Percentiles rank a stretch among this genome's conserved stretches.
Evolutionary conservation across 2,113 vertebrate genomes (phyloP).

Genomic region (Megaceryle torquata): DNA sequence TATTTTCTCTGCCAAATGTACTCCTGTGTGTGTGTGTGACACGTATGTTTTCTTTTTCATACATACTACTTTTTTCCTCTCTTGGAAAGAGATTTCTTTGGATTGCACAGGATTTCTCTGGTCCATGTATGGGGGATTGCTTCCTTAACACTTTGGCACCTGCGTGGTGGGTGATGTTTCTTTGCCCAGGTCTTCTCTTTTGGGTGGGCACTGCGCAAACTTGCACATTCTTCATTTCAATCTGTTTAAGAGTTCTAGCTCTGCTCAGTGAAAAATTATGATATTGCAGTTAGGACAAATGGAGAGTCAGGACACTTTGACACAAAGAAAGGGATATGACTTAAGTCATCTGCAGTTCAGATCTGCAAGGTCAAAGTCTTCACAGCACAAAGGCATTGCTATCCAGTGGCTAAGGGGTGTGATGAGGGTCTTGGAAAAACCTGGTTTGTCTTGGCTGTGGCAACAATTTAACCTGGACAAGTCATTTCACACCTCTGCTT

Average conservation of each 20-base stretch:
- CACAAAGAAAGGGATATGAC: not conserved
- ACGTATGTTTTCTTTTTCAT: not conserved
- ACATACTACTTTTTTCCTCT: accelerated
- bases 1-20: not conserved
- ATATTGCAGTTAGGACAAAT: not conserved
- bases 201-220: not conserved
- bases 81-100: too few relatives aligned
- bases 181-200: not conserved
- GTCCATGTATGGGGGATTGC: accelerated
- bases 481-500: not conserved
- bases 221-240: not conserved
- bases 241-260: not conserved
- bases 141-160: not conserved
- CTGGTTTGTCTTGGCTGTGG: not conserved
- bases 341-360: not conserved
- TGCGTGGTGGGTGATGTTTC: not conserved
- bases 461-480: not conserved
- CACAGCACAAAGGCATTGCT: not conserved
- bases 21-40: not conserved
- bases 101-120: not conserved
- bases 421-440: not conserved
- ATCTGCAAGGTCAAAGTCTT: not conserved
- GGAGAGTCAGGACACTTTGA: not conserved
- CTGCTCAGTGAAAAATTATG: not conserved
- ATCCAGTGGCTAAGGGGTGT: too few relatives aligned